phyloP scores from a whole-genome alignment of 2,113 vertebrate species.

The Fulmarus glacialis region DNA sequence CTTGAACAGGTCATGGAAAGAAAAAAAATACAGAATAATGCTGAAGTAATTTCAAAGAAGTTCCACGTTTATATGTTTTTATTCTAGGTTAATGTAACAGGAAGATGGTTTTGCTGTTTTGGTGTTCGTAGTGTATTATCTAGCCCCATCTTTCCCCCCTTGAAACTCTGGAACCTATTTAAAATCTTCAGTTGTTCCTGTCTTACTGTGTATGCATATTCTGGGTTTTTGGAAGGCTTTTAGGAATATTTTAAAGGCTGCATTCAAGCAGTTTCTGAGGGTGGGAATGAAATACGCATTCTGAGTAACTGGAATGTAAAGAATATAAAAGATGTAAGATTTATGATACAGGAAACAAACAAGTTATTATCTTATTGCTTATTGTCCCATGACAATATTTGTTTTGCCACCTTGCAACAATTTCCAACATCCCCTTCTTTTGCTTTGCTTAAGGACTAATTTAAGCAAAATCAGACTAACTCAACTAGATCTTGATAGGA shows the following conservation, averaged over 20 bases:
- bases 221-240: not conserved
- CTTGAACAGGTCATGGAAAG: not conserved
- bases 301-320: not conserved
- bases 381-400: not conserved
- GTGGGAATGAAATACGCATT: not conserved
- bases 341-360: not conserved
- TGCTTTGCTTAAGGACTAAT: not conserved
- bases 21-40: not conserved
- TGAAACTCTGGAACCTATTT: not conserved
- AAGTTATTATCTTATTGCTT: not conserved
- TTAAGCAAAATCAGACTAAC: not conserved
- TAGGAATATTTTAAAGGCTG: not conserved
- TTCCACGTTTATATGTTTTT: not conserved
- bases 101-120: not conserved
- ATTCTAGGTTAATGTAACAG: not conserved
- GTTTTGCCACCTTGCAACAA: not conserved
- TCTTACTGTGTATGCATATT: not conserved
- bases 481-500: not conserved
- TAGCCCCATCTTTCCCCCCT: not conserved
- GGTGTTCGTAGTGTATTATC: fast-evolving
- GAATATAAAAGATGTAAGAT: not conserved
- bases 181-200: not conserved
- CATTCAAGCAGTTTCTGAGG: not conserved
- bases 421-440: not conserved
- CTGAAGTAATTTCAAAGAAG: not conserved